Conservation (phyloP, 1,140 invertebrate species). For the Orchesella cincta region DNA sequence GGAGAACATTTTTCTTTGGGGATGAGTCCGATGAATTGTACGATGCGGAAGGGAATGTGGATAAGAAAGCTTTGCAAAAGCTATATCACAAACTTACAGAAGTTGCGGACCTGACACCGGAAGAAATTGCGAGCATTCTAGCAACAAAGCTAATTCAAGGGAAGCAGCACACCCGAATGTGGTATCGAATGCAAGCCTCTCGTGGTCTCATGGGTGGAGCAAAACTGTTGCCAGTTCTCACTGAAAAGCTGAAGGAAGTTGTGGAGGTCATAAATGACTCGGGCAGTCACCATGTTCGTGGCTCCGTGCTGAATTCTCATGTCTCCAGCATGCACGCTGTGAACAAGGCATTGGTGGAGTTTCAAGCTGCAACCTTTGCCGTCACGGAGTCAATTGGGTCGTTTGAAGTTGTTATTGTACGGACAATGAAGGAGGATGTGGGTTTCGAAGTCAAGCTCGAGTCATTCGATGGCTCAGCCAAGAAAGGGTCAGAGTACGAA, state of each 20-base stretch:
- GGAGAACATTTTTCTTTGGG: neutral
- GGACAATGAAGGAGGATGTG: conserved; percentile 21
- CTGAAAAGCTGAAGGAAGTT: conserved; percentile 29
- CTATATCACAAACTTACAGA: conserved; percentile 62
- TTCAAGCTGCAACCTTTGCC: conserved; percentile 61
- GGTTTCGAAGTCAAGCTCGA: conserved; percentile 57
- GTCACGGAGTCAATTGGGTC: conserved; percentile 63
- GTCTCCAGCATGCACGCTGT: conserved; percentile 3
- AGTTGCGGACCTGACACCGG: conserved; percentile 61
- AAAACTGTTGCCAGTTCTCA: conserved; percentile 52
- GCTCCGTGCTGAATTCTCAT: neutral
- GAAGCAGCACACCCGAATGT: conserved; percentile 60
- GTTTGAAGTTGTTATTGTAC: conserved; percentile 55
- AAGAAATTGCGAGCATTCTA: conserved; percentile 63
- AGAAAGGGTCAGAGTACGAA: conserved; percentile 59
- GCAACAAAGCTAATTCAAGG: conserved; percentile 61
- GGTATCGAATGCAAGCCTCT: conserved; percentile 66
- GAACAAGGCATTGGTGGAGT: conserved; percentile 62
- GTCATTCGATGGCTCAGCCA: conserved; percentile 65
- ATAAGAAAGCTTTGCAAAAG: conserved; percentile 57
- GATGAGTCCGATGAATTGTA: neutral
- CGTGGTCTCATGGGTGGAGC: conserved; percentile 60
- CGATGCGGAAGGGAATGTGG: conserved; percentile 56
- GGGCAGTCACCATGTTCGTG: neutral
- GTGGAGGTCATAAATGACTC: neutral